Conservation (phyloP, 1,140 invertebrate genomes). For the Cephus cinctus region DNA sequence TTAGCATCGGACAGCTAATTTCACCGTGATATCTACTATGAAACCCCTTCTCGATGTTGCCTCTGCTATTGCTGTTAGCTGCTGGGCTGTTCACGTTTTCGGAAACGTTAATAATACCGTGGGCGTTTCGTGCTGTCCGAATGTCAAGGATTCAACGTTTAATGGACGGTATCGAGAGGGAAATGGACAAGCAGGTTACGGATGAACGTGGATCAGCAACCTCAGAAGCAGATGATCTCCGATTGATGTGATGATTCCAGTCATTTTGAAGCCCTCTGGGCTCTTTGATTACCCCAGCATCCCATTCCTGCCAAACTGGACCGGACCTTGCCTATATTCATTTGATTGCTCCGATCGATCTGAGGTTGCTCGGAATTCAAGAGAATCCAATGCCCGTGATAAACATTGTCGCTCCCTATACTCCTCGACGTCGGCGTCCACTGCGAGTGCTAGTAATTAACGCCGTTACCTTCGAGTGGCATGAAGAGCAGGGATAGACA, state of each 20-base stretch:
- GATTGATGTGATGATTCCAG: not conserved
- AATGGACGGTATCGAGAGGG: conserved; percentile 28
- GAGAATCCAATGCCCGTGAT: no score
- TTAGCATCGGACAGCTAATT: conserved; percentile 36
- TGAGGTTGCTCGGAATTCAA: not conserved
- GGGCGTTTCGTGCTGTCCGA: conserved; percentile 24
- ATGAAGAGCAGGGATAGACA: conserved; percentile 14
- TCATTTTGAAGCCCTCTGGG: not conserved
- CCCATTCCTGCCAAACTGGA: not conserved
- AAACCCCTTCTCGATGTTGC: no score
- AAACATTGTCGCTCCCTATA: not conserved
- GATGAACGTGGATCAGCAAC: not conserved
- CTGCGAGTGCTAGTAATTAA: conserved; percentile 6
- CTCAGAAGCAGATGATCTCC: conserved; percentile 4
- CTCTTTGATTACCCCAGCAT: not conserved
- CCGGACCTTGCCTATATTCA: not conserved
- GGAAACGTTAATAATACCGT: conserved; percentile 33
- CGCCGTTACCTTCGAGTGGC: conserved; percentile 8
- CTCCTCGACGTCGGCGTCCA: not conserved
- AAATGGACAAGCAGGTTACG: conserved; percentile 9
- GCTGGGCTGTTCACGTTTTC: conserved; percentile 20
- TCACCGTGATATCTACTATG: conserved; percentile 20
- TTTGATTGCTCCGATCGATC: not conserved
- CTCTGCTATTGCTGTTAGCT: not conserved
- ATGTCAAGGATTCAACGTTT: conserved; percentile 33